phyloP scores from a whole-genome alignment of 2,888 invertebrate species.

The Heteromurus nitidus region DNA sequence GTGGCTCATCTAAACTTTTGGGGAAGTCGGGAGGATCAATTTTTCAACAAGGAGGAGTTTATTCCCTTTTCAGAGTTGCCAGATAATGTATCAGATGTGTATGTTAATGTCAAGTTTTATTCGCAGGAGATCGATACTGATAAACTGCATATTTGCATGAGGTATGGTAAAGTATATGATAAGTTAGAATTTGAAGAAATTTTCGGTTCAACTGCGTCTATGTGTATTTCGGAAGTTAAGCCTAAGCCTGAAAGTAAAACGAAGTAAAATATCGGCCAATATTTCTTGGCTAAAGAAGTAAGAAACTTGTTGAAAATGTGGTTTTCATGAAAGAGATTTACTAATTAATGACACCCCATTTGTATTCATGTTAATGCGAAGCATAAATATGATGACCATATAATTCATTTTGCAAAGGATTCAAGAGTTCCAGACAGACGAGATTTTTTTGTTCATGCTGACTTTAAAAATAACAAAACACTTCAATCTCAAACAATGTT shows the following conservation, averaged over 20 bases:
- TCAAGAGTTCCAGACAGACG: too few relatives aligned
- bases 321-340: too few relatives aligned
- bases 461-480: too few relatives aligned
- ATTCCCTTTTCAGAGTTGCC: conserved; percentile 63
- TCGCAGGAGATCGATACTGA: conserved; percentile 38
- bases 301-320: too few relatives aligned
- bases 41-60: conserved; percentile 36
- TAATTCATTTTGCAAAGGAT: too few relatives aligned
- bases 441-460: too few relatives aligned
- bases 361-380: too few relatives aligned
- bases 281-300: too few relatives aligned
- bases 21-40: conserved; percentile 60
- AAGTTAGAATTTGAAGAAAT: conserved; percentile 50
- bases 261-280: neutral
- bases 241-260: neutral
- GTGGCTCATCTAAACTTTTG: conserved; percentile 69
- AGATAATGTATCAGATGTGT: conserved; percentile 42
- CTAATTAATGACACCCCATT: too few relatives aligned
- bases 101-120: conserved; percentile 54
- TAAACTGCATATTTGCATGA: conserved; percentile 51
- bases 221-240: neutral
- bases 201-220: conserved; percentile 45
- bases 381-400: too few relatives aligned
- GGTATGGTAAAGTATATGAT: conserved; percentile 55
- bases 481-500: too few relatives aligned